Base-by-base conservation (phyloP, 2,888 invertebrate species). In the Tenodera sinensis region DNA sequence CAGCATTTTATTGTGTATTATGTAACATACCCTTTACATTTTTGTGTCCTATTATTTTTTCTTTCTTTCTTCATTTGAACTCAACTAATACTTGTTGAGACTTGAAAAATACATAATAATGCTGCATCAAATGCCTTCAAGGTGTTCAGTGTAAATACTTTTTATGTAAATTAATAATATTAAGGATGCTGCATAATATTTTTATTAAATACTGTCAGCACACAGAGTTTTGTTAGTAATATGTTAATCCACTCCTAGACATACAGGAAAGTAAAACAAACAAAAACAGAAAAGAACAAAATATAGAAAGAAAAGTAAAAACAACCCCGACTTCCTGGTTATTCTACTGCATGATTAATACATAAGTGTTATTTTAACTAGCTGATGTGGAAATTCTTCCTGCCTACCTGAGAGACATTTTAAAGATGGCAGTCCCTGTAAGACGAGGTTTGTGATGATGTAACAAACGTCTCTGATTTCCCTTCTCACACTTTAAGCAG, bases 391-490 rank as follows among this genome's bases (percentile, higher is more conserved):
- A 71, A 71, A 71, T 71, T 71, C 83, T 7, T 54, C 89, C 88
- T 85, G 84, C 88, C 88, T 91, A 96, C 96, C 96, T 96, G 95
- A 96, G 94, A 93, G 96, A 96, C 96, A 96, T 96, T 95, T 95
- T 95, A 94, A 96, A 95, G 93, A 96, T 96, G 95, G 96, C 96
- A 93, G 96, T 96, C 94, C 96, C 96, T 91, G 96, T 96, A 94
- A 95, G 94, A 92, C 93, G 92, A 92, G 92, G 92, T 91, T 90
- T 91, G 42, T 88, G 85, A 83, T 83, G 87, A 54, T 84, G 54
- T 87, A 88, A 47, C 86, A 83, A 83, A 82, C 71, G 47, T 71
- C 81, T 83, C 28, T 88, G 88, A 82, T 83, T 28, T 83, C 88
- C 90, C 87, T 82, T 83, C 81, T 88, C 88, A 84, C 87, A 82